Evolutionary conservation across 1,140 invertebrate genomes (phyloP), one percentile per base, ranked within the genome.

Genomic region (Diabrotica undecimpunctata): DNA sequence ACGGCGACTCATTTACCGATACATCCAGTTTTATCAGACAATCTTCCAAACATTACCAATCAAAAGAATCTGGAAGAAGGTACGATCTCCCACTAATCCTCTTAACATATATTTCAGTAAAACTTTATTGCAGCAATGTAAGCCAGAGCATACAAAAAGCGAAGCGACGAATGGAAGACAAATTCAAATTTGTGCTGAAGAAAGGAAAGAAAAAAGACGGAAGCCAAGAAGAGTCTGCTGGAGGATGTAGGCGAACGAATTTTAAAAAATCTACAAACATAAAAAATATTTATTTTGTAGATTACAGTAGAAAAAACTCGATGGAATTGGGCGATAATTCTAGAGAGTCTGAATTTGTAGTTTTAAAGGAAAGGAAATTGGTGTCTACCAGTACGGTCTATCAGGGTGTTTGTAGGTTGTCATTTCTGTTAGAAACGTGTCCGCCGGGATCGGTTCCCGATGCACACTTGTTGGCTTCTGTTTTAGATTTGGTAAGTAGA

Each of bases 361-460:
- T 95, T 7, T 80, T 95, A 10, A 94, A 94, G 78, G 91, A 95
- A 74, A 82, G 93, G 41, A 87, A 90, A 73, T 75, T 96, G 13
- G 90, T 96, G 7, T 86, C 88, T 36, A 85, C 86, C 0, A 82
- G 85, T 55, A 84, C 89, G 0, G 82, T 97, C 8, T 87, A 86
- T 68, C 87, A 89, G 38, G 95, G 96, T 11, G 90, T 96, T 81
- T 80, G 89, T 35, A 81, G 94, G 64, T 89, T 98, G 71, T 89
- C 89, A 12, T 96, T 97, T 79, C 79, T 99, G 6, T 77, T 99
- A 63, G 96, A 99, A 79, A 95, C 93, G 37, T 97, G 94, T 76
- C 90, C 93, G 60, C 98, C 98, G 8, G 97, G 97, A 11, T 87
- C 91, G 1, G 88, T 98, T 53, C 97, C 97, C 4, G 97, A 99